Evolutionary conservation across 2,113 vertebrate genomes (phyloP).

Genomic region (Artemisiospiza belli): DNA sequence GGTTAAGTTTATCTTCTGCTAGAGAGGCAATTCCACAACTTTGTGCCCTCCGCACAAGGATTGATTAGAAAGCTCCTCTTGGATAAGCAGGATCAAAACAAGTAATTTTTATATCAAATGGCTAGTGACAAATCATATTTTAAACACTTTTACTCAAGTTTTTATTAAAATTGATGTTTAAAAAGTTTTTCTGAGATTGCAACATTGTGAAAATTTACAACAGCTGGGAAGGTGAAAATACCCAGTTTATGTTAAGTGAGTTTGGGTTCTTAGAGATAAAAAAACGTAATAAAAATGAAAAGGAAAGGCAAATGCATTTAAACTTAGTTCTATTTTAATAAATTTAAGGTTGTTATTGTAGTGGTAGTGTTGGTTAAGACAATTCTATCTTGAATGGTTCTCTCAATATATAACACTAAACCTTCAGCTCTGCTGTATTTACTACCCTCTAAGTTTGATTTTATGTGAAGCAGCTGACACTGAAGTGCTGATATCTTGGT

Average conservation of each 20-base stretch:
- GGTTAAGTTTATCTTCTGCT: not conserved
- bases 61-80: not conserved
- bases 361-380: not conserved
- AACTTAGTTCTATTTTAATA: constrained; percentile 30
- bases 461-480: constrained; percentile 1
- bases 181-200: not conserved
- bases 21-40: not conserved
- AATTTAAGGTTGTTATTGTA: constrained; percentile 11
- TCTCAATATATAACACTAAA: constrained; percentile 17
- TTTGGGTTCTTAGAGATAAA: constrained; percentile 11
- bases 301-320: constrained; percentile 3
- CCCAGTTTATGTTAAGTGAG: not conserved
- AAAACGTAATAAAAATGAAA: constrained; percentile 27
- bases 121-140: not conserved
- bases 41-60: not conserved
- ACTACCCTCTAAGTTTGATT: not conserved
- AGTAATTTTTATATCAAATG: not conserved
- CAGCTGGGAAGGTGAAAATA: not conserved
- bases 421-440: constrained; percentile 24
- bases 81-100: not conserved
- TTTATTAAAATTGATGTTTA: not conserved
- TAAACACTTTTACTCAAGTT: not conserved
- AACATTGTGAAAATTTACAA: not conserved
- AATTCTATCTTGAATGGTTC: not conserved
- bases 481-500: not conserved